Percentiles rank a stretch among this genome's conserved stretches.
phyloP scores from a whole-genome alignment of 2,113 vertebrate genomes.

The Scortum barcoo region DNA sequence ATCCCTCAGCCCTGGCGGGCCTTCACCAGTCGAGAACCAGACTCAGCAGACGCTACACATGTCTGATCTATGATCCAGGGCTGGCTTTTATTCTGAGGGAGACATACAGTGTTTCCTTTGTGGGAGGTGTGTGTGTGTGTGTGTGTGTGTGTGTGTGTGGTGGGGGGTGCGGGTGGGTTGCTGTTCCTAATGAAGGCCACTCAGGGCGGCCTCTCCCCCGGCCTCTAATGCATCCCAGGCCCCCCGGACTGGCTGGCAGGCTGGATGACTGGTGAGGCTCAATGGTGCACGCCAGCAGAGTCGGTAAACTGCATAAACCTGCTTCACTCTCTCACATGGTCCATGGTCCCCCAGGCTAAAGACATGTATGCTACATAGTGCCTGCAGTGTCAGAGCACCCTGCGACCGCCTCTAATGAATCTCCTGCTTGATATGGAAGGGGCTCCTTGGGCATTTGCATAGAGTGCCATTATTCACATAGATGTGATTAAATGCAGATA shows the following conservation, averaged over 20 bases:
- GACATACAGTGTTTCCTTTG: conserved; percentile 78
- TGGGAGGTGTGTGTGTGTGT: conserved; percentile 42
- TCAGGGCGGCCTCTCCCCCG: conserved; percentile 68
- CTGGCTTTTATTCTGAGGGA: conserved; percentile 79
- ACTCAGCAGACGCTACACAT: conserved; percentile 51
- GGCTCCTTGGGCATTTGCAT: not conserved
- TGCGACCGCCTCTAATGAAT: conserved; percentile 6
- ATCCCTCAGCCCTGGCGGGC: conserved; percentile 32
- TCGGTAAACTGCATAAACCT: conserved; percentile 17
- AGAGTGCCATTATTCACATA: not conserved
- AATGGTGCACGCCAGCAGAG: conserved; percentile 9
- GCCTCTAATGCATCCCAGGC: conserved; percentile 81
- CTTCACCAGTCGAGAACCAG: conserved; percentile 42
- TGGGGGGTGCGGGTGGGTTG: conserved; percentile 32
- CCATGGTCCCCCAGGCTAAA: not conserved
- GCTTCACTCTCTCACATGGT: not conserved
- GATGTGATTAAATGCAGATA: not conserved
- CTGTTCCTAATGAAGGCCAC: conserved; percentile 75
- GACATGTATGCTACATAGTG: not conserved
- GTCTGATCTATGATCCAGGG: conserved; percentile 75
- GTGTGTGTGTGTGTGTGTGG: conserved; percentile 36
- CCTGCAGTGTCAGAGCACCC: conserved; percentile 28
- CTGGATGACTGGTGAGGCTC: conserved; percentile 45
- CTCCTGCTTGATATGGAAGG: not conserved
- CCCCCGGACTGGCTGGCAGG: conserved; percentile 55